phyloP scores from a whole-genome alignment of 2,113 vertebrate genomes.

The Meleagris gallopavo region DNA sequence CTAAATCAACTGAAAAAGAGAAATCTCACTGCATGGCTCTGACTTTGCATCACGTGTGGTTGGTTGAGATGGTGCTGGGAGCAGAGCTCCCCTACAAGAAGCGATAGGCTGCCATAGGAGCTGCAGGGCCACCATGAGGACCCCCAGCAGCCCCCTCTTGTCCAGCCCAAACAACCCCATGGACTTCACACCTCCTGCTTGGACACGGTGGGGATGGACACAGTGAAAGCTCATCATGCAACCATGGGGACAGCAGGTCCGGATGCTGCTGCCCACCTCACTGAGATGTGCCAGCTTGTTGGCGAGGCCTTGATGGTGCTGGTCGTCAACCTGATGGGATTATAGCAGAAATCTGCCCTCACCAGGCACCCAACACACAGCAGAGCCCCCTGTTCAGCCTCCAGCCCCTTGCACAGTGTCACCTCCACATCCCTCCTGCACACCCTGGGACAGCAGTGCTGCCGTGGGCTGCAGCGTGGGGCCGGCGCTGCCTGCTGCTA shows the following conservation, averaged over 20 bases:
- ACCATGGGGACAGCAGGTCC: rapidly evolving
- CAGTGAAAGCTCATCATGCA: rapidly evolving
- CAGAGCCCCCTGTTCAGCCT: background rate
- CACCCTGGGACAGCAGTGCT: background rate
- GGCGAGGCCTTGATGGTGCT: background rate
- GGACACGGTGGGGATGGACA: no score
- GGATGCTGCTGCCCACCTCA: background rate
- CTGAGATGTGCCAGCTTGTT: background rate
- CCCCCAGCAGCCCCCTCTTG: background rate
- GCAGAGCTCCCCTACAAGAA: background rate
- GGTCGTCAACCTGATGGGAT: background rate
- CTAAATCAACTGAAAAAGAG: background rate
- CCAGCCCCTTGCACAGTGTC: rapidly evolving
- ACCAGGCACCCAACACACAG: background rate
- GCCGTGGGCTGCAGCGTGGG: background rate
- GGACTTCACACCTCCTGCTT: background rate
- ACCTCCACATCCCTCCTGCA: background rate
- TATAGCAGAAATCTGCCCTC: background rate
- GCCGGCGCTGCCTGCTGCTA: background rate
- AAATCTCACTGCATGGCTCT: background rate
- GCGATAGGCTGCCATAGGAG: background rate
- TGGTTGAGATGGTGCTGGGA: background rate
- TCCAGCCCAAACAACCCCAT: background rate
- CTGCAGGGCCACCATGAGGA: background rate
- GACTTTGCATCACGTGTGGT: background rate